phyloP scores from a whole-genome alignment of 2,888 invertebrate species.

The Mythimna ferrago region DNA sequence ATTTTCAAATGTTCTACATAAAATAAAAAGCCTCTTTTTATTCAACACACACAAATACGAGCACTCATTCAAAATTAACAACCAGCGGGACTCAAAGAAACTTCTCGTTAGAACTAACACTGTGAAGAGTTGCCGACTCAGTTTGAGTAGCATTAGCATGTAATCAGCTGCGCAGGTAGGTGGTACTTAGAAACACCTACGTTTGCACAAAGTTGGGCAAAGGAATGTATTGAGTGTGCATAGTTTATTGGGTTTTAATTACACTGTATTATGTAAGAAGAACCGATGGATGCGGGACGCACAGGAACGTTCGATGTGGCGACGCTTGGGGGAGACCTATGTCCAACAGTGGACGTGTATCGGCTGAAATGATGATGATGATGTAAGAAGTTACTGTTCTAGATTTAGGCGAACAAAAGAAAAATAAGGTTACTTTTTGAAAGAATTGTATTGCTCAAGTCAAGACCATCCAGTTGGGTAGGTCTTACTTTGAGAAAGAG shows the following conservation, averaged over 20 bases:
- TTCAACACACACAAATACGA: constrained; percentile 13
- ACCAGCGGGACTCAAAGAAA: constrained; percentile 40
- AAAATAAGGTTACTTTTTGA: too few relatives aligned
- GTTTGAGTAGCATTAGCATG: constrained; percentile 54
- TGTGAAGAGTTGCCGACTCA: constrained; percentile 22
- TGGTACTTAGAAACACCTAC: constrained; percentile 34
- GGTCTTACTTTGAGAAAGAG: too few relatives aligned
- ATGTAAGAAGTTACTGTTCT: too few relatives aligned
- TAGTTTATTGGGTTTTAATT: constrained; percentile 1
- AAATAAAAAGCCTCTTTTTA: background rate
- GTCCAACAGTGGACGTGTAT: too few relatives aligned
- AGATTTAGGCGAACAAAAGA: too few relatives aligned
- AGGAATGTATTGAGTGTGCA: constrained; percentile 11
- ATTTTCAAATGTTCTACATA: too few relatives aligned
- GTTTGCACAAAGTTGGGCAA: constrained; percentile 46
- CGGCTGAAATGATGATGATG: too few relatives aligned
- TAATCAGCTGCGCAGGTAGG: constrained; percentile 31
- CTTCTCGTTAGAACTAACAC: constrained; percentile 30
- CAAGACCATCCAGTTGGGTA: too few relatives aligned
- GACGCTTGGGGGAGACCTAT: too few relatives aligned
- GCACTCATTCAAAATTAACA: constrained; percentile 36
- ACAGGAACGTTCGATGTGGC: too few relatives aligned
- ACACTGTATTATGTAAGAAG: background rate
- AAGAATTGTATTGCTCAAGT: too few relatives aligned
- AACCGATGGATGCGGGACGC: too few relatives aligned